A percentile compares a stretch with the other conserved stretches of the same genome.
These are phyloP conservation scores for Magallana ariakensis DNA, from an alignment of 1,140 invertebrate species.

Conservation along the genomic window DNA sequence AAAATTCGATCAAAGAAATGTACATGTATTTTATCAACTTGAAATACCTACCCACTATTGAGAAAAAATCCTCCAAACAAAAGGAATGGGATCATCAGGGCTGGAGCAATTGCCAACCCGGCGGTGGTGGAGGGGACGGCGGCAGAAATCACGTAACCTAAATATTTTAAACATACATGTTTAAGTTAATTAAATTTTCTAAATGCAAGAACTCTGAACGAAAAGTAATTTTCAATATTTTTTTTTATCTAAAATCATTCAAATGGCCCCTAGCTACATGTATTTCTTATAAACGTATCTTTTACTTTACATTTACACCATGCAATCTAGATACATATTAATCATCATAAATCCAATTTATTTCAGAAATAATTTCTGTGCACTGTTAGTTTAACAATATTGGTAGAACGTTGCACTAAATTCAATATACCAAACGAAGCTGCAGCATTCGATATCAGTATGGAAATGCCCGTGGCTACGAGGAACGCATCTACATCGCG, in stretches of 20 bases:
- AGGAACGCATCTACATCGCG: constrained; percentile 84
- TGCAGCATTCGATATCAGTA: constrained; percentile 92
- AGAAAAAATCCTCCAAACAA: constrained; percentile 97
- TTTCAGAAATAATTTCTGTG: background rate
- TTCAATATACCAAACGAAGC: constrained; percentile 90
- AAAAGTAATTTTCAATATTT: background rate
- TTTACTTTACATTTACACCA: background rate
- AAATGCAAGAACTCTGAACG: background rate
- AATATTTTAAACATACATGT: constrained; percentile 47
- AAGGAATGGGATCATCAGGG: constrained; percentile 94
- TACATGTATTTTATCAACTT: background rate
- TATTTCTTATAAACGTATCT: background rate
- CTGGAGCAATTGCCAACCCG: constrained; percentile 93
- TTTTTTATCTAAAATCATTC: no score
- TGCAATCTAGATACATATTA: background rate
- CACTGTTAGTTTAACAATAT: background rate
- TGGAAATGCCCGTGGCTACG: constrained; percentile 86
- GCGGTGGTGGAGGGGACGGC: constrained; percentile 89
- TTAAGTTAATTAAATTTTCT: background rate
- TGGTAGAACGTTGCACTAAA: background rate
- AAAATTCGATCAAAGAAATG: background rate
- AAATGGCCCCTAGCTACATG: background rate
- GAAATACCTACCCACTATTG: constrained; percentile 88
- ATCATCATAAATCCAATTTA: background rate
- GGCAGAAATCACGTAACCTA: constrained; percentile 94